Percentiles rank a stretch among this genome's conserved stretches.
Evolutionary conservation across 2,888 invertebrate species (phyloP).

Genomic region (Eurytoma adleriae): DNA sequence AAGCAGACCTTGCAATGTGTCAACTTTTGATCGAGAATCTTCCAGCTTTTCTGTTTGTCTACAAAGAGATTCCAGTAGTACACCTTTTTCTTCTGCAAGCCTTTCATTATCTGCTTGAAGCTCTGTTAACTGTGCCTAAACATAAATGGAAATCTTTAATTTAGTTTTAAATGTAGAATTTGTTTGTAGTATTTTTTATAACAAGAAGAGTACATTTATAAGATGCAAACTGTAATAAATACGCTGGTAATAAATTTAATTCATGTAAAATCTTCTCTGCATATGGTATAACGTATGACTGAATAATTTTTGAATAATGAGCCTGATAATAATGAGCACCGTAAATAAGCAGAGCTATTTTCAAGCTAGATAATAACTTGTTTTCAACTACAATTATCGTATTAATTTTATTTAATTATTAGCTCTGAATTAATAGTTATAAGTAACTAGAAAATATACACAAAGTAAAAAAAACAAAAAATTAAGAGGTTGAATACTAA

Average conservation of each 20-base stretch:
- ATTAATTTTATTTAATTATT: neutral
- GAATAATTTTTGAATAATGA: constrained; percentile 26
- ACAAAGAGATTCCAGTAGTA: constrained; percentile 92
- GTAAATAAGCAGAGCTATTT: constrained; percentile 3
- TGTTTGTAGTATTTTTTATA: too few relatives aligned
- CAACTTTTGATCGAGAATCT: constrained; percentile 90
- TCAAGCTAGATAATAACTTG: neutral
- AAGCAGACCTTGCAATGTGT: constrained; percentile 88
- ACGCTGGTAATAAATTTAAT: neutral
- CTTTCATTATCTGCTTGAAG: constrained; percentile 92
- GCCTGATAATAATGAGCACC: constrained; percentile 5
- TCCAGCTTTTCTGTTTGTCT: constrained; percentile 94
- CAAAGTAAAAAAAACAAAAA: neutral
- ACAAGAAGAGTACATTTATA: too few relatives aligned
- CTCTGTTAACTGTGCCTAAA: constrained; percentile 87
- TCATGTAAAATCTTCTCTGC: neutral
- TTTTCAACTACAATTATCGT: neutral
- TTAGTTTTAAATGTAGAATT: neutral
- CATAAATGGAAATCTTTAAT: constrained; percentile 5
- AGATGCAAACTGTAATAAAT: neutral
- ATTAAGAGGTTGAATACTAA: constrained; percentile 61
- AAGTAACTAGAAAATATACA: too few relatives aligned
- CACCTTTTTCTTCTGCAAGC: constrained; percentile 91
- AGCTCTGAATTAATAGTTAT: too few relatives aligned
- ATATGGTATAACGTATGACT: constrained; percentile 11